Evolutionary conservation across 1,140 invertebrate species (phyloP).

Genomic region (Brevipalpus yothersi): DNA sequence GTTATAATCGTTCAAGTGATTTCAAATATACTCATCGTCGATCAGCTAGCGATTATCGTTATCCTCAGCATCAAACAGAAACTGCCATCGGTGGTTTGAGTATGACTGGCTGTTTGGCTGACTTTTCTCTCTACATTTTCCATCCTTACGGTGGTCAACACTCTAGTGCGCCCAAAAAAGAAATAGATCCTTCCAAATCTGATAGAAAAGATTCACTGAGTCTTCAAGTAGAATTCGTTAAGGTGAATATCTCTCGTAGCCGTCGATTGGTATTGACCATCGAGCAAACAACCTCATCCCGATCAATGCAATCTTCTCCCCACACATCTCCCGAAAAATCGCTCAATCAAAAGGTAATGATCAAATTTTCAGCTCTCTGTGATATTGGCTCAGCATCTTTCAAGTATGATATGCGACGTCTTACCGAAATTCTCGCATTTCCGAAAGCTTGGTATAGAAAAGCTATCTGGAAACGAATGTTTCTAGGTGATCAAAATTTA

Average conservation of each 20-base stretch:
- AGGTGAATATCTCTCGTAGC: conserved; percentile 72
- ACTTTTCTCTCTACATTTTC: conserved; percentile 92
- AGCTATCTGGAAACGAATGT: conserved; percentile 68
- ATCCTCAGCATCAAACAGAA: conserved; percentile 3
- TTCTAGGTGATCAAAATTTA: conserved; percentile 61
- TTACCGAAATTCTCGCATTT: conserved; percentile 88
- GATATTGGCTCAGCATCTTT: conserved; percentile 95
- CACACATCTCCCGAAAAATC: not conserved
- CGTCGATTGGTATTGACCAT: conserved; percentile 31
- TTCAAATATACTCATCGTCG: not conserved
- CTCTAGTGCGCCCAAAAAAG: conserved; percentile 30
- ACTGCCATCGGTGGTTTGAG: conserved; percentile 54
- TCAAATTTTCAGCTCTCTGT: conserved; percentile 41
- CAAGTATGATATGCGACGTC: conserved; percentile 92
- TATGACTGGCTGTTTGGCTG: conserved; percentile 74
- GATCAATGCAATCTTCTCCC: not conserved
- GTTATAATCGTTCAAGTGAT: not conserved
- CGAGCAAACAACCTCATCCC: not conserved
- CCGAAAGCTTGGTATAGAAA: conserved; percentile 93
- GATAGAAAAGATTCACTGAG: conserved; percentile 83
- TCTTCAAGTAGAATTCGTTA: conserved; percentile 89
- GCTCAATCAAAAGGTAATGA: not conserved
- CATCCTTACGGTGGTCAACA: conserved; percentile 83
- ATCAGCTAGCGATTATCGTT: not conserved
- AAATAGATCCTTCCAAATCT: conserved; percentile 32